Conservation (phyloP, 2,888 invertebrate genomes). For the Lampropteryx suffumata region DNA sequence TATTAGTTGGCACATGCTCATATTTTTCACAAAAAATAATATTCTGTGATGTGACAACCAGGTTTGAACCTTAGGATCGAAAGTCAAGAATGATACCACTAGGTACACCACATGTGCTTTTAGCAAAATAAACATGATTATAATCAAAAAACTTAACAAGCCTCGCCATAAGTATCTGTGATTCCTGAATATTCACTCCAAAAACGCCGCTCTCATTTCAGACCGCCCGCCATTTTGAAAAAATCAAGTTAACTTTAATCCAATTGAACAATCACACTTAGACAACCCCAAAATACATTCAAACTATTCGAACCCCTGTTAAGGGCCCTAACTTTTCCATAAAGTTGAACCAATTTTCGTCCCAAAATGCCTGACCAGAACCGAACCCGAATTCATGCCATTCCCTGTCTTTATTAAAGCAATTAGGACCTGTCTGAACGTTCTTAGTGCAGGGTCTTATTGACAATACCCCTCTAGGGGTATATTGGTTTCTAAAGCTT, state of each 20-base stretch:
- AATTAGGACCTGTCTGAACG: conserved; percentile 7
- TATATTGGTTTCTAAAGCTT: background rate
- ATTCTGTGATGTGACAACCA: no score
- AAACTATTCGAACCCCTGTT: background rate
- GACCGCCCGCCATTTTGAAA: no score
- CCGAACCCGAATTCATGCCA: conserved; percentile 10
- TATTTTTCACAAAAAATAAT: no score
- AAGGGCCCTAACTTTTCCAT: conserved; percentile 2
- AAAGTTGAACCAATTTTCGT: conserved; percentile 9
- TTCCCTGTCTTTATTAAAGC: conserved; percentile 15
- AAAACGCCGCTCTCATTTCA: no score
- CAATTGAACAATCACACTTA: background rate
- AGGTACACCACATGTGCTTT: no score
- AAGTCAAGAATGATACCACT: no score
- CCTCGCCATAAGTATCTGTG: no score
- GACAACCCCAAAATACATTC: background rate
- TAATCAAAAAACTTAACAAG: no score
- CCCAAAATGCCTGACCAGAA: conserved; percentile 2
- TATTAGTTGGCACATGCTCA: no score
- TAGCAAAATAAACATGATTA: no score
- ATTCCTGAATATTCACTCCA: no score
- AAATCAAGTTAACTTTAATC: background rate
- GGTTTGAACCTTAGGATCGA: no score
- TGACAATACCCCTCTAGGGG: conserved; percentile 4
- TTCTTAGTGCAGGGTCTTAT: background rate